These are phyloP conservation scores for Ataeniobius toweri DNA, from an alignment of 2,797 vertebrate genomes.

Conservation along the genomic window DNA sequence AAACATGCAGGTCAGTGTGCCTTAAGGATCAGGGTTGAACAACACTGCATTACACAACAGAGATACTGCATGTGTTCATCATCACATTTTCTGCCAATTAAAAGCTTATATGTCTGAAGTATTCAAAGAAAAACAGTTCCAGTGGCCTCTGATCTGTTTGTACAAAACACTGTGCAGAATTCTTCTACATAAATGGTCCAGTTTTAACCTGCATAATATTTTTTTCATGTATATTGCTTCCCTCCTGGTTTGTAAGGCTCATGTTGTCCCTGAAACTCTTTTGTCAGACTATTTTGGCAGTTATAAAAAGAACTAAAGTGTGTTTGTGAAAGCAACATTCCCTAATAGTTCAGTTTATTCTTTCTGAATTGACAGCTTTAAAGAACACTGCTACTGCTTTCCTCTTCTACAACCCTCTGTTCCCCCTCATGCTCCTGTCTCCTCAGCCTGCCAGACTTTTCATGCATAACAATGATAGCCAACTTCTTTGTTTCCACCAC, in stretches of 20 bases:
- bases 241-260: not conserved
- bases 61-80: too few relatives aligned
- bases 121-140: not conserved
- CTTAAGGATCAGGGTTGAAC: too few relatives aligned
- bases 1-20: too few relatives aligned
- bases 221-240: not conserved
- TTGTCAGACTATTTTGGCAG: not conserved
- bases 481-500: conserved; percentile 58
- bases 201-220: not conserved
- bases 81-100: not conserved
- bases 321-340: conserved; percentile 2
- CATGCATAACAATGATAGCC: conserved; percentile 73
- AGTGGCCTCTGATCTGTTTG: not conserved
- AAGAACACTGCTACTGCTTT: conserved; percentile 8
- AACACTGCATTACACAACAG: too few relatives aligned
- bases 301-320: not conserved
- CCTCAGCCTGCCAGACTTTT: conserved; percentile 51
- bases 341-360: conserved; percentile 14
- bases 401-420: conserved; percentile 11
- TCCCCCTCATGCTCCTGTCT: conserved; percentile 35
- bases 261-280: conserved; percentile 13
- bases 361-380: conserved; percentile 34
- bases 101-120: not conserved
- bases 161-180: not conserved
- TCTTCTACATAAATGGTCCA: not conserved